These are phyloP conservation scores for Goniozus legneri DNA, from an alignment of 1,140 invertebrate genomes.

Conservation along the genomic window DNA sequence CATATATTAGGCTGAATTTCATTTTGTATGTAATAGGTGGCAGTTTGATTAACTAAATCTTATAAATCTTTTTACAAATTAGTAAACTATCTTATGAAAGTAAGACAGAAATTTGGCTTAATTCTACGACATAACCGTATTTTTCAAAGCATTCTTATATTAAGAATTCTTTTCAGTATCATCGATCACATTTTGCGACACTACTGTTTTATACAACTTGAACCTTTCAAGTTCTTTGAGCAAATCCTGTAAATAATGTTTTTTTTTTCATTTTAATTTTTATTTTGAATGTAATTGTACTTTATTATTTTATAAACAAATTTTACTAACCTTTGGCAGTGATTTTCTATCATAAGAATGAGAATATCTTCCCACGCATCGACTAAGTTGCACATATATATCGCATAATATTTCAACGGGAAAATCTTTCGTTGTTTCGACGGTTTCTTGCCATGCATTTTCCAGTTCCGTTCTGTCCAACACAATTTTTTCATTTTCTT, in stretches of 20 bases:
- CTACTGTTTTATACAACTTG: slow-evolving; percentile 35
- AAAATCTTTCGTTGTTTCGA: slow-evolving; percentile 54
- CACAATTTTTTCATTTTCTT: slow-evolving; percentile 54
- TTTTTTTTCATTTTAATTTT: no score
- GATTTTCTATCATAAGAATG: slow-evolving; percentile 55
- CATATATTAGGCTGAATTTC: no score
- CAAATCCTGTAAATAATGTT: slow-evolving; percentile 43
- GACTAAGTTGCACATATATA: slow-evolving; percentile 60
- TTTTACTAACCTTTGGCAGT: slow-evolving; percentile 58
- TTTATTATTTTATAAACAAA: slow-evolving; percentile 5
- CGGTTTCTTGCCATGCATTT: slow-evolving; percentile 56
- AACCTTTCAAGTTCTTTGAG: slow-evolving; percentile 46
- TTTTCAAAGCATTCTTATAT: no score
- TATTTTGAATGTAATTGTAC: no score
- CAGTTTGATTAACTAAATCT: no score
- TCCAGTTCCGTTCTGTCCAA: slow-evolving; percentile 62
- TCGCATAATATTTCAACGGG: slow-evolving; percentile 61
- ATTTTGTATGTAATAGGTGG: no score
- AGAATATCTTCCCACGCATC: slow-evolving; percentile 56
- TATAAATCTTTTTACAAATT: no score
- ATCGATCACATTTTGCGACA: no score
- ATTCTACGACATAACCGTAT: no score
- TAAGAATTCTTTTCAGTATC: no score
- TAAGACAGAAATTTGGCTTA: no score
- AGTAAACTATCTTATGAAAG: no score